Evolutionary conservation across 2,113 vertebrate genomes (phyloP).

Genomic region (Montifringilla adamsi): DNA sequence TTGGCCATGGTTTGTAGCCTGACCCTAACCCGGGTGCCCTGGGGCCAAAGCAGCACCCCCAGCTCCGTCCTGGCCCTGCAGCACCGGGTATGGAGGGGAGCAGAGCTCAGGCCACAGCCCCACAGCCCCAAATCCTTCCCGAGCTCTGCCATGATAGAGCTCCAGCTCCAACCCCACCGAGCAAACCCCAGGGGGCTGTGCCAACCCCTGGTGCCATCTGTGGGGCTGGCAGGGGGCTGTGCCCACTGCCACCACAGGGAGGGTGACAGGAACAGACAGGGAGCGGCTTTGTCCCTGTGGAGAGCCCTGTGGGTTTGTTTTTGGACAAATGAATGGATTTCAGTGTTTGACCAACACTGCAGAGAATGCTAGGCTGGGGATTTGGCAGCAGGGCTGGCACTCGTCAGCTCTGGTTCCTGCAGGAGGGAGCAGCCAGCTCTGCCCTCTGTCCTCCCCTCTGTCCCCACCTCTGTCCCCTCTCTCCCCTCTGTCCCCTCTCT

Average conservation of each 20-base stretch:
- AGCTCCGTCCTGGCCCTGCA: not conserved
- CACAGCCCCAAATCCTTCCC: not conserved
- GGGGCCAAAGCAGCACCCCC: not conserved
- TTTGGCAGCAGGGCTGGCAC: slow-evolving; percentile 11
- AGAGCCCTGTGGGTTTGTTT: not conserved
- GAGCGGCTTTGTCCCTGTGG: not conserved
- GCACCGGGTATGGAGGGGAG: fast-evolving
- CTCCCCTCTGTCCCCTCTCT: too few species aligned
- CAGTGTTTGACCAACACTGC: not conserved
- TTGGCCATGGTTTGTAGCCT: fast-evolving
- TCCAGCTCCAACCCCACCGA: not conserved
- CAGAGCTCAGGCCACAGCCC: not conserved
- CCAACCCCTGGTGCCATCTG: not conserved
- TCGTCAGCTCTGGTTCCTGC: not conserved
- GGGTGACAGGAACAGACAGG: not conserved
- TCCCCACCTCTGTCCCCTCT: too few species aligned
- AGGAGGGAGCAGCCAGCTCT: not conserved
- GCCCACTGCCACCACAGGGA: not conserved
- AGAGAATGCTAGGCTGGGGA: not conserved
- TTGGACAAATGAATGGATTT: not conserved
- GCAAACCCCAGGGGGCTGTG: too few species aligned
- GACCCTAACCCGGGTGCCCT: fast-evolving
- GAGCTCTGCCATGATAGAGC: not conserved
- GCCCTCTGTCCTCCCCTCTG: not conserved
- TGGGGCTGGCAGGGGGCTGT: not conserved